Percentiles rank a stretch among this genome's conserved stretches.
These are phyloP conservation scores for Florisuga fusca DNA, from an alignment of 2,797 vertebrate genomes.

Conservation along the genomic window DNA sequence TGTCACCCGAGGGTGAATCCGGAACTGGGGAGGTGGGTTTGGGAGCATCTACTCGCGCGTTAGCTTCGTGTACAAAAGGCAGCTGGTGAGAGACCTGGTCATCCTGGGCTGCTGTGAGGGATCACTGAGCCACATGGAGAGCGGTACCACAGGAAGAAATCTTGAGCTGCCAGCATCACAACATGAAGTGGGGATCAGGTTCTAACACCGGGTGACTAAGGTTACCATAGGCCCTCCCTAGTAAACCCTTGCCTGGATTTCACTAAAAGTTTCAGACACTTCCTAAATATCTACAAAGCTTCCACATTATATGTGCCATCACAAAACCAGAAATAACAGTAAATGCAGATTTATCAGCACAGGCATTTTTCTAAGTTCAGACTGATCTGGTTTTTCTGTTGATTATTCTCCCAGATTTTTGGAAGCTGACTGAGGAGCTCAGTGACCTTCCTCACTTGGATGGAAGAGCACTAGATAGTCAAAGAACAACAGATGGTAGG, in stretches of 20 bases:
- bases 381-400: background rate
- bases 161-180: background rate
- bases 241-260: background rate
- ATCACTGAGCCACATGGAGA: background rate
- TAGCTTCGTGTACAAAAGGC: background rate
- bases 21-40: rapidly evolving
- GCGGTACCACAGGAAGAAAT: too few relatives aligned
- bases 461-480: background rate
- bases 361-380: background rate
- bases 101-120: background rate
- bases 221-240: background rate
- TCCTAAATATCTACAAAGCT: background rate
- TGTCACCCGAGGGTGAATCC: background rate
- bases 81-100: background rate
- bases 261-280: background rate
- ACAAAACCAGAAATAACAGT: background rate
- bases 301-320: background rate
- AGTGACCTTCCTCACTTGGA: background rate
- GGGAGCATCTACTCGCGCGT: rapidly evolving
- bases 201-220: background rate
- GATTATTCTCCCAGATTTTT: background rate
- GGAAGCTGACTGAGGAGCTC: background rate
- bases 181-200: background rate
- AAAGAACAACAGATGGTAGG: background rate
- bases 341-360: background rate